These are phyloP conservation scores for Gymnarchus niloticus DNA, from an alignment of 2,113 vertebrate genomes.

Conservation along the genomic window DNA sequence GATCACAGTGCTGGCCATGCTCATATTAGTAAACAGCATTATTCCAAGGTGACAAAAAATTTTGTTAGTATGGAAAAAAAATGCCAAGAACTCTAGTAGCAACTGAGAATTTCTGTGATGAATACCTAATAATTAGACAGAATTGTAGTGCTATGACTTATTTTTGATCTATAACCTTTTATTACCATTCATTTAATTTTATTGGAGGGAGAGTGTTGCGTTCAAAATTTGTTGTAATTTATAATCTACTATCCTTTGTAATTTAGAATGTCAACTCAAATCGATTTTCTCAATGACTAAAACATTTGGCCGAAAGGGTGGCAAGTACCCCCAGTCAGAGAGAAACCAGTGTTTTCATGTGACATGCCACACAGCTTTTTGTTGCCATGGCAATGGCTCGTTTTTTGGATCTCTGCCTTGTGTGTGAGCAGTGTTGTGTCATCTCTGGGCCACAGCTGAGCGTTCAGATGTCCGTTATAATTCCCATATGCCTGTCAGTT, in stretches of 20 bases:
- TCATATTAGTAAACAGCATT: not conserved
- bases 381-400: slow-evolving; percentile 9
- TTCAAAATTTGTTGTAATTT: not conserved
- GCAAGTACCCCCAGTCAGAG: not conserved
- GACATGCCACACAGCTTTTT: not conserved
- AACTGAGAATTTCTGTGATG: too few species aligned
- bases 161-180: too few species aligned
- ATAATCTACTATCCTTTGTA: not conserved
- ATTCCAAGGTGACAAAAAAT: not conserved
- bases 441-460: not conserved
- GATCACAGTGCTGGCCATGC: not conserved
- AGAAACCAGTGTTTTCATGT: not conserved
- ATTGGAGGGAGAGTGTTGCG: too few species aligned
- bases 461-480: not conserved
- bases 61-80: too few species aligned
- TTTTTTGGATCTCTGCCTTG: not conserved
- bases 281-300: not conserved
- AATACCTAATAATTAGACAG: too few species aligned
- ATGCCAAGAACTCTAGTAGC: too few species aligned
- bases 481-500: not conserved
- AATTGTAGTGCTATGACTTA: too few species aligned
- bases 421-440: not conserved
- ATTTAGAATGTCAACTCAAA: not conserved
- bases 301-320: not conserved
- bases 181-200: too few species aligned